A percentile compares a stretch with the other conserved stretches of the same genome.
Evolutionary conservation across 2,113 vertebrate species (phyloP).

Genomic region (Castor canadensis): DNA sequence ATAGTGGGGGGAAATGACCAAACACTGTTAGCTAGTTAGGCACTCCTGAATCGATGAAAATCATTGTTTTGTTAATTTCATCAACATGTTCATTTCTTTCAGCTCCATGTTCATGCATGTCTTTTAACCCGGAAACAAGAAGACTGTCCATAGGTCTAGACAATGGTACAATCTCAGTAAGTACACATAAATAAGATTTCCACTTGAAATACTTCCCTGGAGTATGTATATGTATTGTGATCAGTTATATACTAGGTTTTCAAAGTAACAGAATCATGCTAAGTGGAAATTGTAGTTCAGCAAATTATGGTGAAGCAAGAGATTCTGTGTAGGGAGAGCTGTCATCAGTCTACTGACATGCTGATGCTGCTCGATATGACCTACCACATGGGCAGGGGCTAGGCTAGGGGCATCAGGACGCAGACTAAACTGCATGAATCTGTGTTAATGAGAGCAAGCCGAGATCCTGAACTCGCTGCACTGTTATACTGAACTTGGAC

Average conservation of each 20-base stretch:
- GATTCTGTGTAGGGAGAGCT: neutral
- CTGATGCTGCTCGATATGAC: conserved; percentile 31
- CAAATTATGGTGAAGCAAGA: neutral
- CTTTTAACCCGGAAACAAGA: conserved; percentile 98
- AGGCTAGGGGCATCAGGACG: neutral
- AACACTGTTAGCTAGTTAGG: conserved; percentile 70
- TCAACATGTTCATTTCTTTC: conserved; percentile 88
- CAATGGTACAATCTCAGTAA: conserved; percentile 96
- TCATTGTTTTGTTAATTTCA: conserved; percentile 85
- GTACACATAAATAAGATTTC: conserved; percentile 86
- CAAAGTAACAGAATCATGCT: conserved; percentile 51
- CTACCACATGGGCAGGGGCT: neutral
- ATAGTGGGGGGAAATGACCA: neutral
- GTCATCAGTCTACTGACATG: neutral
- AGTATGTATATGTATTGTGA: conserved; percentile 74
- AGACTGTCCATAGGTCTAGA: conserved; percentile 97
- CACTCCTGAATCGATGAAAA: conserved; percentile 78
- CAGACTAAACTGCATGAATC: conserved; percentile 22
- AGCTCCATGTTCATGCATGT: conserved; percentile 98
- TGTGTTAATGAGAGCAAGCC: conserved; percentile 38
- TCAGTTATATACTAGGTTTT: conserved; percentile 70
- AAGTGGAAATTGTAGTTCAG: conserved; percentile 37
- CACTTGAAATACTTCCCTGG: conserved; percentile 82
- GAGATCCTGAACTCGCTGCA: neutral
- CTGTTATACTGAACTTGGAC: conserved; percentile 51